These are phyloP conservation scores for Julus scanicus DNA, from an alignment of 2,888 invertebrate genomes.

Conservation along the genomic window DNA sequence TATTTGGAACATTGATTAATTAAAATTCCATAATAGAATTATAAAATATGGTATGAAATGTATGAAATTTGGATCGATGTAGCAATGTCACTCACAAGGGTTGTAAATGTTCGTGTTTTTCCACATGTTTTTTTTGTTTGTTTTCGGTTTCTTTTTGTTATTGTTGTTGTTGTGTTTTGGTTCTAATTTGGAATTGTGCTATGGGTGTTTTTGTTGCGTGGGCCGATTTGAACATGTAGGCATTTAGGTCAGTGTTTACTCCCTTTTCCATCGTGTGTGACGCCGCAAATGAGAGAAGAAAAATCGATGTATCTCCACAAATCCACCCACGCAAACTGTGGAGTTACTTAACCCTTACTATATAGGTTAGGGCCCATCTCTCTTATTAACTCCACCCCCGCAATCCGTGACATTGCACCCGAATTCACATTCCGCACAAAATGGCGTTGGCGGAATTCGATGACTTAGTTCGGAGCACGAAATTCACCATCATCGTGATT, in stretches of 20 bases:
- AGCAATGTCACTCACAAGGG: too few relatives aligned
- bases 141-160: too few relatives aligned
- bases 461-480: background rate
- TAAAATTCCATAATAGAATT: too few relatives aligned
- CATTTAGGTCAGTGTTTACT: conserved; percentile 40
- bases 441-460: conserved; percentile 30
- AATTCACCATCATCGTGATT: too few relatives aligned
- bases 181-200: background rate
- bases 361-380: background rate
- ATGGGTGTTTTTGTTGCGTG: background rate
- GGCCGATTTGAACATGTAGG: conserved; percentile 5
- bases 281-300: background rate
- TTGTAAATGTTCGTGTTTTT: too few relatives aligned
- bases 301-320: conserved; percentile 29
- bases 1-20: too few relatives aligned
- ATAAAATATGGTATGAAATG: too few relatives aligned
- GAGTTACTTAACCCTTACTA: too few relatives aligned
- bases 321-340: conserved; percentile 27
- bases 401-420: conserved; percentile 34
- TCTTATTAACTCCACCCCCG: conserved; percentile 16
- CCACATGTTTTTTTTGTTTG: too few relatives aligned
- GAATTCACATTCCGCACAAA: background rate
- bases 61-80: too few relatives aligned
- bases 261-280: background rate
- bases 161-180: conserved; percentile 28